Evolutionary conservation across 2,113 vertebrate genomes (phyloP).

Genomic region (Neoarius graeffei): DNA sequence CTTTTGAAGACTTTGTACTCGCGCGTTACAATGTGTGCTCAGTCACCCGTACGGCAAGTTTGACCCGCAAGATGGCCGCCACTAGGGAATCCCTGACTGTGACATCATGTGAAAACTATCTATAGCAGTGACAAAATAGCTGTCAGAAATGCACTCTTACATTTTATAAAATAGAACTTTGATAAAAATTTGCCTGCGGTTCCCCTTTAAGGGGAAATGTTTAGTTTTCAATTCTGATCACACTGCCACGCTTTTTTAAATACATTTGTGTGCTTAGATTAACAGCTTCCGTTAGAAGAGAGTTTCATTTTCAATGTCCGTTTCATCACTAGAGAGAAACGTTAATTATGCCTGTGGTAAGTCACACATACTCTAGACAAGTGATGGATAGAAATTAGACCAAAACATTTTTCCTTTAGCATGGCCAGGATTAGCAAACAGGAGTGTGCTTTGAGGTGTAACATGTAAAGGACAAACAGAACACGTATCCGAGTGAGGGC

Average conservation of each 20-base stretch:
- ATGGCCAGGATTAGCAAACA: neutral
- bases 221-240: neutral
- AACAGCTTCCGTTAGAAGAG: neutral
- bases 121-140: too few relatives aligned
- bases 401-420: neutral
- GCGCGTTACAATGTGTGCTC: too few relatives aligned
- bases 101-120: too few relatives aligned
- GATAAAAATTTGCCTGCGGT: too few relatives aligned
- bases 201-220: neutral
- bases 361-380: neutral
- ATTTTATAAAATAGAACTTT: too few relatives aligned
- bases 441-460: neutral
- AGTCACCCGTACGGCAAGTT: too few relatives aligned
- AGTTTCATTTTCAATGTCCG: neutral
- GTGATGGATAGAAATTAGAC: neutral
- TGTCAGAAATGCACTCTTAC: too few relatives aligned
- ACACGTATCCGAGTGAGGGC: neutral
- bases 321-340: neutral
- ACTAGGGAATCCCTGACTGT: too few relatives aligned
- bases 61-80: too few relatives aligned
- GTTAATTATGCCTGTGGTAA: neutral
- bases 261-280: neutral
- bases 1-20: too few relatives aligned
- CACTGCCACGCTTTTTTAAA: neutral
- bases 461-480: constrained; percentile 6